Evolutionary conservation across 2,113 vertebrate species (phyloP).

Genomic region (Romanogobio albipinnatus): DNA sequence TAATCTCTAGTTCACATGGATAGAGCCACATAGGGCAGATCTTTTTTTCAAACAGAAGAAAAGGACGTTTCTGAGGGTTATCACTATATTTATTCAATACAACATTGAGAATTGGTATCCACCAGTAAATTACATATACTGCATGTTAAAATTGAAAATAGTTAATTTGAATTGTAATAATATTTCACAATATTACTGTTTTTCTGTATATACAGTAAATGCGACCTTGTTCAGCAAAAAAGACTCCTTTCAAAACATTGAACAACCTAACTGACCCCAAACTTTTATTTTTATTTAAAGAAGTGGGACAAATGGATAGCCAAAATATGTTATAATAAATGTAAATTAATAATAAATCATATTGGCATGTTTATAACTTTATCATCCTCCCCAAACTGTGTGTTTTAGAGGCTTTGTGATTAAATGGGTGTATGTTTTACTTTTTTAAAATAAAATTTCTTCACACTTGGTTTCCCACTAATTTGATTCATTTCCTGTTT

Average conservation of each 20-base stretch:
- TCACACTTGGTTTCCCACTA: neutral
- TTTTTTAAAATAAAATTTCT: too few relatives aligned
- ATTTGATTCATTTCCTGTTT: slow-evolving; percentile 52
- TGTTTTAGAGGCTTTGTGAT: neutral
- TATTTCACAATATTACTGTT: neutral
- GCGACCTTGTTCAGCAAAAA: neutral
- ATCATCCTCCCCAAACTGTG: neutral
- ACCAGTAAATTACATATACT: neutral
- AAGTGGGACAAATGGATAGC: neutral
- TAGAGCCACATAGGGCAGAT: neutral
- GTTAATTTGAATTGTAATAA: neutral
- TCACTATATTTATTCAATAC: neutral
- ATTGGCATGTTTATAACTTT: neutral
- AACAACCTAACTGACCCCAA: too few relatives aligned
- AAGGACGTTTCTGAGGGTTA: neutral
- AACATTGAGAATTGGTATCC: neutral
- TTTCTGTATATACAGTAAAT: neutral
- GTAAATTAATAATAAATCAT: neutral
- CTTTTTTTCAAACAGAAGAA: neutral
- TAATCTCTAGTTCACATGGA: too few relatives aligned
- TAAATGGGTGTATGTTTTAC: neutral
- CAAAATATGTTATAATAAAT: neutral
- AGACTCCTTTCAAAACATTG: neutral
- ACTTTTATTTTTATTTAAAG: neutral
- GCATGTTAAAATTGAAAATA: neutral